phyloP scores from a whole-genome alignment of 2,113 vertebrate genomes.

The Cairina moschata region DNA sequence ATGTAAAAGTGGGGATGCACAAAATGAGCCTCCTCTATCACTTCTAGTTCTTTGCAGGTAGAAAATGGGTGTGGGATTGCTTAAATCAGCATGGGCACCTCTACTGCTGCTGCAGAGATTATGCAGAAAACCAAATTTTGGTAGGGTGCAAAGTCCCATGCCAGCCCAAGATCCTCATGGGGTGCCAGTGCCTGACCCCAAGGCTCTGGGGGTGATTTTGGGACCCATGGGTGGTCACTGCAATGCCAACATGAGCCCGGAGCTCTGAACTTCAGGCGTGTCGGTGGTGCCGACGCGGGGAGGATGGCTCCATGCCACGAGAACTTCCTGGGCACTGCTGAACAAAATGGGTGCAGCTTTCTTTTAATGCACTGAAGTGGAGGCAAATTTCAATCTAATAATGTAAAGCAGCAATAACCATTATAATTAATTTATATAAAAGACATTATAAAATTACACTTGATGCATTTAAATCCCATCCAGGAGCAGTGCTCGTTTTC shows the following conservation, averaged over 20 bases:
- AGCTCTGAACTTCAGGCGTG: background rate
- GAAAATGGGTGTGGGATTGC: background rate
- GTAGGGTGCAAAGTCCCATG: background rate
- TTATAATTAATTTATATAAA: conserved; percentile 85
- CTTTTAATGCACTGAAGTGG: conserved; percentile 49
- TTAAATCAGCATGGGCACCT: background rate
- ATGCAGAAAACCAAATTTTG: background rate
- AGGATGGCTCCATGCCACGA: background rate
- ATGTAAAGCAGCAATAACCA: conserved; percentile 77
- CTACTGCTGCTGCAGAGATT: background rate
- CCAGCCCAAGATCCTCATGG: background rate
- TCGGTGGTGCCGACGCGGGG: background rate
- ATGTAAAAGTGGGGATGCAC: fast-evolving
- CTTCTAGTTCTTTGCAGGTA: background rate
- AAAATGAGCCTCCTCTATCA: background rate
- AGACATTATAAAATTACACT: conserved; percentile 78
- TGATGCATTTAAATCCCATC: conserved; percentile 68
- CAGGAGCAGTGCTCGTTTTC: conserved; percentile 63
- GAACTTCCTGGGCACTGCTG: background rate
- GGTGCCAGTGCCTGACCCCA: fast-evolving
- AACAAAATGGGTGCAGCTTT: conserved; percentile 35
- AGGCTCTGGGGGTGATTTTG: background rate
- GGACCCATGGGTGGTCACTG: background rate
- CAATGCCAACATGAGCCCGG: background rate
- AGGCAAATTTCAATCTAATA: conserved; percentile 76